A percentile compares a stretch with the other conserved stretches of the same genome.
Conservation (phyloP, 35 echinoderm and acorn worm species). For the Heliocidaris tuberculata region DNA sequence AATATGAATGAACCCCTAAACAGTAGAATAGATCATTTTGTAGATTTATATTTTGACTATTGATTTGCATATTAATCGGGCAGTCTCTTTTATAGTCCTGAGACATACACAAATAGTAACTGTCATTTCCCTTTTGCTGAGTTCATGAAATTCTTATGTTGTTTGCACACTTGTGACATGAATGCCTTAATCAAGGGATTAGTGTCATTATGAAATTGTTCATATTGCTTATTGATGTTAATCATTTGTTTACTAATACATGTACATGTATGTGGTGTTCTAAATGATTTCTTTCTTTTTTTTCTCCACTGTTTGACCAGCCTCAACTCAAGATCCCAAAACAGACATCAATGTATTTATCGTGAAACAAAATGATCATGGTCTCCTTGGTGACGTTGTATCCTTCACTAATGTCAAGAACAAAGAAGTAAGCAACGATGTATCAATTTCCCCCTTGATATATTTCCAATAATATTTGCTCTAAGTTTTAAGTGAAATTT, state of each 20-base stretch:
- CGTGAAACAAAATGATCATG: slow-evolving; percentile 67
- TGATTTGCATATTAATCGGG: too few relatives aligned
- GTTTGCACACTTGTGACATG: not conserved
- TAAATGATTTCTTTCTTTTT: not conserved
- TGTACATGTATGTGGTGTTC: too few relatives aligned
- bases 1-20: too few relatives aligned
- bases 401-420: slow-evolving; percentile 65
- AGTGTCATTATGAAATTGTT: not conserved
- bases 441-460: too few relatives aligned
- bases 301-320: not conserved
- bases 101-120: too few relatives aligned
- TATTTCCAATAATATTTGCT: too few relatives aligned
- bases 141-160: not conserved
- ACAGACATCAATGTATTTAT: slow-evolving; percentile 65
- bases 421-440: slow-evolving; percentile 64
- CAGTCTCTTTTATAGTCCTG: too few relatives aligned
- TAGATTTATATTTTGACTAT: too few relatives aligned
- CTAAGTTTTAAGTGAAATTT: too few relatives aligned
- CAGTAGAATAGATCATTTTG: too few relatives aligned
- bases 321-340: slow-evolving; percentile 37
- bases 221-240: not conserved
- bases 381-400: slow-evolving; percentile 61
- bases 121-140: not conserved
- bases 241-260: not conserved
- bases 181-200: not conserved